Evolutionary conservation across 1,140 invertebrate species (phyloP), one percentile per base, ranked within the genome.

Genomic region (Agrypnia vestita): DNA sequence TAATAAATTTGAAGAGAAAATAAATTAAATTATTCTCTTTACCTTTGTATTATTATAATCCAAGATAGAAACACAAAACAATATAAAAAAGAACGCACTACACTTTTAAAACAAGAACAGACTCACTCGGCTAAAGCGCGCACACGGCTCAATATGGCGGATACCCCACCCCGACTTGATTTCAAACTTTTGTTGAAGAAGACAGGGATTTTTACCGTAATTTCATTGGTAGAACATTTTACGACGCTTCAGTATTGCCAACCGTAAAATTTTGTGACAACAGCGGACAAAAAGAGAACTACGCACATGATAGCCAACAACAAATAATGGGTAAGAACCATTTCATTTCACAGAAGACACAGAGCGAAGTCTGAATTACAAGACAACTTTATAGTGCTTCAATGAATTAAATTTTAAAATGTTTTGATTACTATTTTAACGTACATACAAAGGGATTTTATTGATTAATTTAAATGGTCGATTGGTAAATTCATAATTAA

Each of bases 111-210:
- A 73, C 69, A 74, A 79, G 72, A 55, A 75, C 79, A 59, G 79
- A 69, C 79, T 80, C 79, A 80, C 79, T 76, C 59, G 64, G 61
- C 72, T 56, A 55, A 64, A 64, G 72, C 79, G 79, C 79, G 79
- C 79, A 80, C 79, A 79, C 78, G 64, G 73, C 79, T 76, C 79
- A 80, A 80, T 80, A 80, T 80, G 79, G 79, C 79, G 79, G 79
- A 59, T 76, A 79, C 79, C 79, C 79, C 79, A 76, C 79, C 79
- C 79, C 79, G 74, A 76, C 72, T 67, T 71, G 79, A 67, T 69
- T 79, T 80, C 79, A 80, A 80, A 80, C 79, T 80, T 80, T 80
- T 67, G 47, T 79, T 74, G 78, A 74, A 74, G 67, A 73, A 73
- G 78, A 79, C 69, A 55, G 64, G 73, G 49, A 67, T 43, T 76